Percentiles rank a stretch among this genome's conserved stretches.
phyloP scores from a whole-genome alignment of 2,888 invertebrate species.

The Urechis unicinctus region DNA sequence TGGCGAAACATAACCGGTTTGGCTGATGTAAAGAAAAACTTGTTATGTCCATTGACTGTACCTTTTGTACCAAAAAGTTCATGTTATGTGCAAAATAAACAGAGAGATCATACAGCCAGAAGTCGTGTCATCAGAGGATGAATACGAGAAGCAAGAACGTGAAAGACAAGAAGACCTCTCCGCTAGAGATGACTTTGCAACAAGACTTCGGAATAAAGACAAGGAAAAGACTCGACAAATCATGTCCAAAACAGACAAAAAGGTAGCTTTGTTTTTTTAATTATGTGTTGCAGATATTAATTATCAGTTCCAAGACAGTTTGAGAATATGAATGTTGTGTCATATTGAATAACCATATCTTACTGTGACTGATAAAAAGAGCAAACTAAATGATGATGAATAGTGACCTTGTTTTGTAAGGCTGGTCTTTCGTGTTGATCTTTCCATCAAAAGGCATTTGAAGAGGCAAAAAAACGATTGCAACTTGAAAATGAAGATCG shows the following conservation, averaged over 20 bases:
- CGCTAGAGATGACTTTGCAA: constrained; percentile 90
- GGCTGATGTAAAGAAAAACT: too few species aligned
- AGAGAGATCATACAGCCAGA: too few species aligned
- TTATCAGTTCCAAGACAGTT: too few species aligned
- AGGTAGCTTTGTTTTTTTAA: constrained; percentile 30
- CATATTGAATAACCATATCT: not conserved
- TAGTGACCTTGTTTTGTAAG: not conserved
- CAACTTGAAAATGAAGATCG: constrained; percentile 81
- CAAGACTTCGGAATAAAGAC: constrained; percentile 80
- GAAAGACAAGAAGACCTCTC: constrained; percentile 74
- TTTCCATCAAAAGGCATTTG: constrained; percentile 45
- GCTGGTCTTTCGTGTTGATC: not conserved
- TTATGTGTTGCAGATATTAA: too few species aligned
- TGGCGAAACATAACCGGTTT: too few species aligned
- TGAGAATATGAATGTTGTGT: too few species aligned
- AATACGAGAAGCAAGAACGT: constrained; percentile 64
- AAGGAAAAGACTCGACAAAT: constrained; percentile 76
- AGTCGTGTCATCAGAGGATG: constrained; percentile 58
- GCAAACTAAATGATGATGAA: too few species aligned
- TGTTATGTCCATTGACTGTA: too few species aligned
- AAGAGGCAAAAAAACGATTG: constrained; percentile 82
- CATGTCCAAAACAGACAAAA: constrained; percentile 52
- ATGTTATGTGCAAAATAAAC: too few species aligned
- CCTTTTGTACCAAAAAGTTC: too few species aligned
- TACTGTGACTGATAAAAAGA: too few species aligned